Base-by-base conservation (phyloP, 1,140 invertebrate species). In the Caenorhabditis remanei region DNA sequence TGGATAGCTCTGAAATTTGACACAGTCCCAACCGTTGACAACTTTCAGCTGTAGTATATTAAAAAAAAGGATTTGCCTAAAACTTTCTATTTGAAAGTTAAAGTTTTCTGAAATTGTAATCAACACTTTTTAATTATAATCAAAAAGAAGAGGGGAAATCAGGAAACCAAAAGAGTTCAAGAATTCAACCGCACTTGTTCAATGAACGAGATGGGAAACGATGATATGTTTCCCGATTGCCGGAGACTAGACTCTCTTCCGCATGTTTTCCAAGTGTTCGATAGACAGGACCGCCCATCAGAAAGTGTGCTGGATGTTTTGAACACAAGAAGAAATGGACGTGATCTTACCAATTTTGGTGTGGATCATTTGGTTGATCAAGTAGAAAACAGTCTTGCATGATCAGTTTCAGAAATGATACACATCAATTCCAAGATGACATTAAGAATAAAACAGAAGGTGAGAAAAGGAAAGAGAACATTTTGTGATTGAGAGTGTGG, bases 251-350 rank as follows among this genome's bases (percentile, higher is more conserved):
- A 79, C 71, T 79, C 46, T 79, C n/a, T 8, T 50, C 65, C 41
- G 2, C 7, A 63, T 11, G 16, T 67, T 13, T 32, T 32, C 32
- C 63, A n/a, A 8, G 41, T 75, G 41, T 46, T 71, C 8, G 40
- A 13, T 43, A 43, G 40, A 41, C 21, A 79, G 40, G 43, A 48
- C 46, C 40, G 9, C 71, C 71, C n/a, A n/a, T 48, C 19, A 19
- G 41, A 79, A 79, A 79, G 43, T 79, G 71, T 79, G 71, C 71
- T 79, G 71, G 71, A 79, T 79, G 71, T 79, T 79, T 24, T 79
- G 71, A 79, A 79, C 71, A 79, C 21, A 50, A 43, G 71, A 40
- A 79, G 24, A 79, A 24, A 21, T 53, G 71, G 14, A 79, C 71
- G 71, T 13, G 71, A 79, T 79, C 71, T 79, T 79, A 79, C 46